Conservation (phyloP, 2,113 vertebrate genomes). For the Sinocyclocheilus anshuiensis region DNA sequence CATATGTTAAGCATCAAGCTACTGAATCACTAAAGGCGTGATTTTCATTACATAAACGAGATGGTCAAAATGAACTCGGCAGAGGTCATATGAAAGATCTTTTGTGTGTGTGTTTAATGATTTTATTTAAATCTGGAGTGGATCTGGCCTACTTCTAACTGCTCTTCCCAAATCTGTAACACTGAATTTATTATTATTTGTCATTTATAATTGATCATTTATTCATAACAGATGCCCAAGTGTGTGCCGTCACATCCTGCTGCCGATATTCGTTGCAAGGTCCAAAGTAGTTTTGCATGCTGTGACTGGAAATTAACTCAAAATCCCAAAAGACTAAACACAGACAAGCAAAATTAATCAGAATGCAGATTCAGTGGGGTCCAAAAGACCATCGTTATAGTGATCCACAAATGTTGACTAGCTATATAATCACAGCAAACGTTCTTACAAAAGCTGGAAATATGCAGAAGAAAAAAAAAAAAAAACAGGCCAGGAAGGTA, state of each 20-base stretch:
- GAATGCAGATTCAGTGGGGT: too few species aligned
- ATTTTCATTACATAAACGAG: neutral
- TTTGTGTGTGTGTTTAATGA: neutral
- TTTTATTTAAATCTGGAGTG: neutral
- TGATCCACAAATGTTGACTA: neutral
- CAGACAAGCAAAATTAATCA: neutral
- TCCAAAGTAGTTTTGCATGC: neutral
- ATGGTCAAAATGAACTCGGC: neutral
- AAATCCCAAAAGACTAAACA: neutral
- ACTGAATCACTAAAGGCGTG: neutral
- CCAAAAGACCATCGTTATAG: neutral
- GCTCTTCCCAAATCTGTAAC: neutral
- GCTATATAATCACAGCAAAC: neutral
- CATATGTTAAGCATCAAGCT: neutral
- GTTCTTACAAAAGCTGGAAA: conserved; percentile 37
- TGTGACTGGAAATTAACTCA: neutral
- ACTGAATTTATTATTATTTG: conserved; percentile 17
- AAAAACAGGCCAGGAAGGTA: neutral
- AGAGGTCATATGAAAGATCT: neutral
- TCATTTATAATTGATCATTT: neutral
- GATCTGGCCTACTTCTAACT: neutral
- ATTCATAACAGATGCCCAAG: conserved; percentile 2
- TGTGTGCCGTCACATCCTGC: neutral
- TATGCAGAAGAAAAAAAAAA: conserved; percentile 8
- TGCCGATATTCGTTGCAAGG: neutral